Conservation (phyloP, 2,797 vertebrate genomes). For the Todus mexicanus region DNA sequence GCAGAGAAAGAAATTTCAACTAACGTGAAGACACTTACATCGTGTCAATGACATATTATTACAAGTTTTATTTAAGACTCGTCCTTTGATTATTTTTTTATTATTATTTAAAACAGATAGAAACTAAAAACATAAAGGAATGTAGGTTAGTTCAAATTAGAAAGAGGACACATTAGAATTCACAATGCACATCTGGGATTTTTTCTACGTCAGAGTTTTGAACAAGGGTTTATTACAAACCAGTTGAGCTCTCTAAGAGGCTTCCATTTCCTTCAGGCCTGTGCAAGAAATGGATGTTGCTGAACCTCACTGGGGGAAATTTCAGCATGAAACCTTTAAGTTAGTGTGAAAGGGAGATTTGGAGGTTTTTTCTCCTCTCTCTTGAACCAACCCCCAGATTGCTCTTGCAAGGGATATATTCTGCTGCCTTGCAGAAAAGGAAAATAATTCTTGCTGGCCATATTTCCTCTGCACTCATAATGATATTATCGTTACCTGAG, state of each 20-base stretch:
- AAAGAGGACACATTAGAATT: background rate
- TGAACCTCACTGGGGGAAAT: background rate
- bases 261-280: background rate
- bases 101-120: background rate
- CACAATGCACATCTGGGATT: background rate
- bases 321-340: background rate
- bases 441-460: background rate
- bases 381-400: background rate
- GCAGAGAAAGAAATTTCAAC: background rate
- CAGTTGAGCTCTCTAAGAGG: background rate
- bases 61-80: background rate
- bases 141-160: background rate
- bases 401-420: background rate
- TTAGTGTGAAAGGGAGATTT: background rate
- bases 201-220: background rate
- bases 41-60: background rate
- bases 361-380: background rate
- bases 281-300: background rate
- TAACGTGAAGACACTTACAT: background rate
- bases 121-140: background rate
- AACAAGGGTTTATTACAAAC: background rate
- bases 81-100: background rate
- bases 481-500: rapidly evolving
- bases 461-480: background rate
- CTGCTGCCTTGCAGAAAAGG: background rate